phyloP scores from a whole-genome alignment of 2,888 invertebrate genomes.

The Lithophane leautieri region DNA sequence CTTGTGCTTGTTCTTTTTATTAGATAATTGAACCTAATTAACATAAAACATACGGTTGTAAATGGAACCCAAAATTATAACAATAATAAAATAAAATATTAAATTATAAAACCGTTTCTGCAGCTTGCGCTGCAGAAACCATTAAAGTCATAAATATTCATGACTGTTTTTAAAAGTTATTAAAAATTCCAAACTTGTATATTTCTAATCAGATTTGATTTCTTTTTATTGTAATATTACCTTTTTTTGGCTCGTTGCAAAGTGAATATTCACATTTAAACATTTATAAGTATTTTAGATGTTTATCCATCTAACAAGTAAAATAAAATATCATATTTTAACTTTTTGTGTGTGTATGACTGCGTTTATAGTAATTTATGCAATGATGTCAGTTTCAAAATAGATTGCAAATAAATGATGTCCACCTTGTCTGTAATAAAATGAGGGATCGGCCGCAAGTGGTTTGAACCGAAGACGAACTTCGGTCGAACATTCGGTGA shows the following conservation, averaged over 20 bases:
- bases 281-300: neutral
- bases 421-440: conserved; percentile 3
- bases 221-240: conserved; percentile 33
- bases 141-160: conserved; percentile 62
- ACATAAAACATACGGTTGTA: neutral
- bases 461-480: no score
- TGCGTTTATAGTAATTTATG: neutral
- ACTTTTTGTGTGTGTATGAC: neutral
- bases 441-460: no score
- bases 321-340: conserved; percentile 7
- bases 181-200: conserved; percentile 50
- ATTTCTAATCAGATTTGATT: conserved; percentile 45
- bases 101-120: conserved; percentile 41
- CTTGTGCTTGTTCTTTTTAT: neutral
- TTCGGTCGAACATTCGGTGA: no score
- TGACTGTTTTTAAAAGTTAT: conserved; percentile 50
- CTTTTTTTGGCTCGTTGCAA: conserved; percentile 28
- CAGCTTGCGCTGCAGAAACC: conserved; percentile 4
- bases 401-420: conserved; percentile 12
- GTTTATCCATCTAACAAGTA: neutral
- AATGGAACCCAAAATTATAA: conserved; percentile 41
- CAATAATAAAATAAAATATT: conserved; percentile 36
- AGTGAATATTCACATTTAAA: conserved; percentile 10
- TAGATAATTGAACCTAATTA: neutral
- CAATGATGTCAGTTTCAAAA: conserved; percentile 44